These are phyloP conservation scores for Sphenopsis melanotis DNA, from an alignment of 2,797 vertebrate species.

Conservation along the genomic window DNA sequence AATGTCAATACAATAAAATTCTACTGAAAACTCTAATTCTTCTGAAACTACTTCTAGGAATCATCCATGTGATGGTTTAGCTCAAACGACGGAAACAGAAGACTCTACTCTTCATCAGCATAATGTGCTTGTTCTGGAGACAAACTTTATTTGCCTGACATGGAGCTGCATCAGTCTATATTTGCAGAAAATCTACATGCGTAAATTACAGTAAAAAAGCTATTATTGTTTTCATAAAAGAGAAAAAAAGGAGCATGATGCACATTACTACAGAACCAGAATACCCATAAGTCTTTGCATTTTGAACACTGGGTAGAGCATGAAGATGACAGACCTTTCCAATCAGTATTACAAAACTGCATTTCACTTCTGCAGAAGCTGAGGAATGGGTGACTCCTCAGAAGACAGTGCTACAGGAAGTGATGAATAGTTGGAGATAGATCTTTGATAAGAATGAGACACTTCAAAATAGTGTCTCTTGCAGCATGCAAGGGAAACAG, in stretches of 20 bases:
- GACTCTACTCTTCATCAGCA: neutral
- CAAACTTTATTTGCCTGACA: conserved; percentile 66
- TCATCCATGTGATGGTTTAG: neutral
- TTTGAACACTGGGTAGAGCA: conserved; percentile 56
- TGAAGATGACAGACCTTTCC: conserved; percentile 49
- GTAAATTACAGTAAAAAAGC: conserved; percentile 30
- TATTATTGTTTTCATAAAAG: conserved; percentile 40
- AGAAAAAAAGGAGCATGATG: conserved; percentile 24
- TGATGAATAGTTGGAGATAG: neutral
- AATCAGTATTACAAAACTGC: neutral
- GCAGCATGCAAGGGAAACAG: neutral
- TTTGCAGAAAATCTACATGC: conserved; percentile 37
- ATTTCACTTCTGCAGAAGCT: neutral
- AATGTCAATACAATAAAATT: neutral
- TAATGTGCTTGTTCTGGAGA: conserved; percentile 57
- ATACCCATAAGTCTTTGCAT: conserved; percentile 62
- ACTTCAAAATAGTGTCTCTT: neutral
- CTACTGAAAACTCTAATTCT: neutral
- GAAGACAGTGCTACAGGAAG: neutral
- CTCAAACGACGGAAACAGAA: neutral
- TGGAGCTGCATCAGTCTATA: conserved; percentile 49
- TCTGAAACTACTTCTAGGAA: neutral
- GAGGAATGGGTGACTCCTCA: neutral
- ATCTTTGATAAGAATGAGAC: neutral
- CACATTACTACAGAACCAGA: conserved; percentile 56